Percentiles rank a stretch among this genome's conserved stretches.
Evolutionary conservation across 2,797 vertebrate genomes (phyloP).

Genomic region (Champsocephalus gunnari): DNA sequence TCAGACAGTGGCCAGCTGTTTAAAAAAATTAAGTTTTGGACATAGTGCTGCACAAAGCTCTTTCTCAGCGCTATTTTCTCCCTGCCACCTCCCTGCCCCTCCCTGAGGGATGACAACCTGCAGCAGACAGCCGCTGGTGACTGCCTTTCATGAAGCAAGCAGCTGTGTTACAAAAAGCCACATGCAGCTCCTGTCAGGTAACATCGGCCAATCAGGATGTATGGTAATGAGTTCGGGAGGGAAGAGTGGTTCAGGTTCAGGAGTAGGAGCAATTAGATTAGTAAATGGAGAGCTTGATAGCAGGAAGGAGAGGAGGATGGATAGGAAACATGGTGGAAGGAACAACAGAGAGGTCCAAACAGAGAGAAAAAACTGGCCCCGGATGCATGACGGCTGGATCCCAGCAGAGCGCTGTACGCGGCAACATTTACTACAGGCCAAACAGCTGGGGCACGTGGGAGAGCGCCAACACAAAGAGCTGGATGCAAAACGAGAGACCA

Average conservation of each 20-base stretch:
- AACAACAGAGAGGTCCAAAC: conserved; percentile 5
- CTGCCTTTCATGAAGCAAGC: conserved; percentile 62
- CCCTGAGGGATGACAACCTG: conserved; percentile 37
- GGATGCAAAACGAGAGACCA: conserved; percentile 34
- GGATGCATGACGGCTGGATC: conserved; percentile 39
- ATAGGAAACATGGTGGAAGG: conserved; percentile 22
- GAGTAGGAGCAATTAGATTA: conserved; percentile 53
- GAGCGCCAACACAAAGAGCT: conserved; percentile 60
- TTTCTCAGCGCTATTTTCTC: conserved; percentile 45
- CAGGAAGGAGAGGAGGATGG: background rate
- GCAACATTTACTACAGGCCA: conserved; percentile 73
- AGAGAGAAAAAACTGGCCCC: conserved; percentile 17
- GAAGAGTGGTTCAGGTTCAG: conserved; percentile 36
- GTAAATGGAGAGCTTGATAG: conserved; percentile 24
- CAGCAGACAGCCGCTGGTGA: conserved; percentile 53
- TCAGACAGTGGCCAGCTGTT: conserved; percentile 51
- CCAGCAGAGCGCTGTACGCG: conserved; percentile 42
- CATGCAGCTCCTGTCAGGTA: conserved; percentile 73
- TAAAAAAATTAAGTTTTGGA: conserved; percentile 8
- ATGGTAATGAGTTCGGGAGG: conserved; percentile 68
- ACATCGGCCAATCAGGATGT: conserved; percentile 66
- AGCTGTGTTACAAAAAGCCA: conserved; percentile 72
- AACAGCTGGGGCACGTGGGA: conserved; percentile 72
- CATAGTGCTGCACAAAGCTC: conserved; percentile 35
- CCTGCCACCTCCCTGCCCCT: background rate